A percentile compares a stretch with the other conserved stretches of the same genome.
These are phyloP conservation scores for Meriones psammophilus DNA, from an alignment of 2,797 vertebrate species.

Conservation along the genomic window DNA sequence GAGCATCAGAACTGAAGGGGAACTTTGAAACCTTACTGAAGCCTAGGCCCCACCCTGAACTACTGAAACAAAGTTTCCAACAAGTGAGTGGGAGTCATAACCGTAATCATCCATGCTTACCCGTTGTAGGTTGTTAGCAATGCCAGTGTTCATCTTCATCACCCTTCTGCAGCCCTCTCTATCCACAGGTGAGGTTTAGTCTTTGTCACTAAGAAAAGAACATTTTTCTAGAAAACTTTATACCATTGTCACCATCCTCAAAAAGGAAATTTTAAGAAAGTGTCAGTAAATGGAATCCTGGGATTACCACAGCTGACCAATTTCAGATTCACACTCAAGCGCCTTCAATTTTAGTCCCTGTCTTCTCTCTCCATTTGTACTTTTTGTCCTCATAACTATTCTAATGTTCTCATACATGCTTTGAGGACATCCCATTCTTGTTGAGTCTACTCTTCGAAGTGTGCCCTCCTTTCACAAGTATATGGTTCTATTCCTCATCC, in stretches of 20 bases:
- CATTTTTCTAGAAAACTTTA: conserved; percentile 49
- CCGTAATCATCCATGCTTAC: neutral
- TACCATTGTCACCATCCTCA: neutral
- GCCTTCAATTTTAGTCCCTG: neutral
- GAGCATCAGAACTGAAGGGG: neutral
- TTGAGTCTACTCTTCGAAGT: neutral
- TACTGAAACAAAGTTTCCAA: neutral
- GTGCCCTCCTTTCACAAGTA: neutral
- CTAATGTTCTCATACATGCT: neutral
- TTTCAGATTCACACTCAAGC: conserved; percentile 9
- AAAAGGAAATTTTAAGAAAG: conserved; percentile 1
- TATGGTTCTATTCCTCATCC: neutral
- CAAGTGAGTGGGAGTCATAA: neutral
- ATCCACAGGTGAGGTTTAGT: neutral
- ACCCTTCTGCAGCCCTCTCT: neutral
- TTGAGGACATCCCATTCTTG: neutral
- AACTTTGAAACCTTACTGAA: conserved; percentile 31
- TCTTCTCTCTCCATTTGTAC: neutral
- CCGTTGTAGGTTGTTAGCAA: neutral
- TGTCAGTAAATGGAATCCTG: conserved; percentile 15
- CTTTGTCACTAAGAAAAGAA: conserved; percentile 53
- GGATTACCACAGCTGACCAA: neutral
- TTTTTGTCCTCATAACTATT: neutral
- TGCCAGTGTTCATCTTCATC: neutral
- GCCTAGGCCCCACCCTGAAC: neutral